Evolutionary conservation across 2,113 vertebrate genomes (phyloP).

Genomic region (Poeciliopsis retropinna): DNA sequence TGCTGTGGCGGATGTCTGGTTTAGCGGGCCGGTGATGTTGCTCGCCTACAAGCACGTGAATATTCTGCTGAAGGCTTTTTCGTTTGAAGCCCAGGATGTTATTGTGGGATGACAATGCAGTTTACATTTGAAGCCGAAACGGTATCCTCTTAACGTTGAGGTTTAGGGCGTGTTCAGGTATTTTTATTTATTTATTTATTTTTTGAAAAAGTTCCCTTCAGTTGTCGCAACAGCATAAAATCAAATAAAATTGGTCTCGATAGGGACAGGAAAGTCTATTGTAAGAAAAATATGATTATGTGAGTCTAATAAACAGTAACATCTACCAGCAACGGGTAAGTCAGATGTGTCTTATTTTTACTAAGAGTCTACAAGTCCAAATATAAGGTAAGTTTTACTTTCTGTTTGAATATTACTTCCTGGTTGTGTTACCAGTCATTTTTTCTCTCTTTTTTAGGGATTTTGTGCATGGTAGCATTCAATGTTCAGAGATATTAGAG

Average conservation of each 20-base stretch:
- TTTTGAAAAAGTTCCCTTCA: too few relatives aligned
- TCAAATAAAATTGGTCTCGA: neutral
- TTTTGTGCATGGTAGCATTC: too few relatives aligned
- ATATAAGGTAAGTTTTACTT: too few relatives aligned
- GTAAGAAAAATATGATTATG: neutral
- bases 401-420: too few relatives aligned
- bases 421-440: too few relatives aligned
- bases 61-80: slow-evolving; percentile 1
- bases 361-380: neutral
- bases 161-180: neutral
- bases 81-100: slow-evolving; percentile 7
- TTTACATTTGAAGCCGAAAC: neutral
- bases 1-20: slow-evolving; percentile 32
- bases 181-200: too few relatives aligned
- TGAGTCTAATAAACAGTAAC: neutral
- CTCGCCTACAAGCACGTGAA: slow-evolving; percentile 5
- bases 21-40: slow-evolving; percentile 9
- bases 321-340: neutral
- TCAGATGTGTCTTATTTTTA: too few relatives aligned
- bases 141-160: neutral
- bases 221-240: neutral
- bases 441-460: too few relatives aligned
- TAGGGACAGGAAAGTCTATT: neutral
- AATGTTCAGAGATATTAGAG: too few relatives aligned
- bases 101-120: slow-evolving; percentile 10